Evolutionary conservation across 2,113 vertebrate genomes (phyloP), one percentile per base, ranked within the genome.

Genomic region (Ia io): DNA sequence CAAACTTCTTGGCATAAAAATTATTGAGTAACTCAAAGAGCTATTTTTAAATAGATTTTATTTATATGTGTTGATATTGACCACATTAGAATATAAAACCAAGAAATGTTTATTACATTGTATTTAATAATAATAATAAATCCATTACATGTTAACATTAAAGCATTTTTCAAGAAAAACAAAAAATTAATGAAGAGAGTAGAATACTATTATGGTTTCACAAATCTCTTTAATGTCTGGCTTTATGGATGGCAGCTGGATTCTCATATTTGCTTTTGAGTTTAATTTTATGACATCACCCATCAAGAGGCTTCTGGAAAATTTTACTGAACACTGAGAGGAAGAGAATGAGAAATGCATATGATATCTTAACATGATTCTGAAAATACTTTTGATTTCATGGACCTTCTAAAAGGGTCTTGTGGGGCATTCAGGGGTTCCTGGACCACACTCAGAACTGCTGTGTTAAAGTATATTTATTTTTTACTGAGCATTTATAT

Each of bases 1-100:
- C 20, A 91, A 83, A 94, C 18, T 76, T 89, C n/a, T 61, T 90
- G 70, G 7, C 79, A 14, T 94, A 65, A 67, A 51, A 94, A 47
- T 85, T 73, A 65, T 44, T 88, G 44, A 71, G 28, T 28, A 65
- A 32, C 53, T 78, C 7, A 56, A 47, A 79, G 17, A 71, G 13
- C 28, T 53, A 5, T 94, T 88, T 88, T 44, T 65, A 47, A 53
- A 67, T 44, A 69, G n/a, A 1, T 63, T 89, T 71, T 84, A 4
- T 25, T 84, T 69, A 11, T 90, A 5, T 87, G 28, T 87, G 2
- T 88, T 71, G 5, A 10, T 84, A 67, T 30, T 79, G 91, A 49
- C 40, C 32, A 53, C 63, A 53, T 83, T 88, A 65, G 71, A 78
- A 79, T 56, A 2, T 84, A 63, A 47, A 77, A 78, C 14, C 28